Conservation (phyloP, 2,888 invertebrate genomes). For the Meganola albula region DNA sequence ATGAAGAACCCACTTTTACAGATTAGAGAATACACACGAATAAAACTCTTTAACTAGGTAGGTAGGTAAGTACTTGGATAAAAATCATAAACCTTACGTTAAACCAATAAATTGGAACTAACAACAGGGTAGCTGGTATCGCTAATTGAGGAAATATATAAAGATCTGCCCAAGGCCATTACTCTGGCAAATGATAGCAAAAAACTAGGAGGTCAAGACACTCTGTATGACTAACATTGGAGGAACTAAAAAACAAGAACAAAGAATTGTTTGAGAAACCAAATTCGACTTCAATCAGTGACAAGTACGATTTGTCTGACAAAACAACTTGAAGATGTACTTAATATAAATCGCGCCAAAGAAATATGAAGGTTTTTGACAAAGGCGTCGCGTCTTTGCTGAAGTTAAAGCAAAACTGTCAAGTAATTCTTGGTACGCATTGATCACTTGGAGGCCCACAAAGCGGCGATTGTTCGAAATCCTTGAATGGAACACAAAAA, state of each 20-base stretch:
- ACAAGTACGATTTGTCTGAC: too few relatives aligned
- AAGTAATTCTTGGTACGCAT: conserved; percentile 27
- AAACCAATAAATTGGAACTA: conserved; percentile 16
- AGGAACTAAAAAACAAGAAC: conserved; percentile 47
- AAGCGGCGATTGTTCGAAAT: conserved; percentile 39
- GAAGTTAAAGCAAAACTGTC: conserved; percentile 27
- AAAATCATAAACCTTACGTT: too few relatives aligned
- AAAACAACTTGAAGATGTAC: conserved; percentile 23
- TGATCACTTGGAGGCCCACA: conserved; percentile 32
- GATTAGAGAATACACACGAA: too few relatives aligned
- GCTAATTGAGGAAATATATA: conserved; percentile 64
- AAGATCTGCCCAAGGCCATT: conserved; percentile 55
- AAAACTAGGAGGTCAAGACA: conserved; percentile 60
- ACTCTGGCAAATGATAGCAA: conserved; percentile 56
- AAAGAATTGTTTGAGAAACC: too few relatives aligned
- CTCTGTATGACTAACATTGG: conserved; percentile 51
- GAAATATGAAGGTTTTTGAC: conserved; percentile 6
- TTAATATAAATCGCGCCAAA: conserved; percentile 19
- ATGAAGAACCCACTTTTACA: too few relatives aligned
- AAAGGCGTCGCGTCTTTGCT: conserved; percentile 16
- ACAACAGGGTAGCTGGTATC: conserved; percentile 32
- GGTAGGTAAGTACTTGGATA: too few relatives aligned
- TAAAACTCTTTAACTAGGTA: too few relatives aligned
- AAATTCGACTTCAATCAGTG: conserved; percentile 29
- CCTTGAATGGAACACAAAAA: conserved; percentile 68